A percentile compares a stretch with the other conserved stretches of the same genome.
phyloP scores from a whole-genome alignment of 1,140 invertebrate species.

The Holotrichia oblita region DNA sequence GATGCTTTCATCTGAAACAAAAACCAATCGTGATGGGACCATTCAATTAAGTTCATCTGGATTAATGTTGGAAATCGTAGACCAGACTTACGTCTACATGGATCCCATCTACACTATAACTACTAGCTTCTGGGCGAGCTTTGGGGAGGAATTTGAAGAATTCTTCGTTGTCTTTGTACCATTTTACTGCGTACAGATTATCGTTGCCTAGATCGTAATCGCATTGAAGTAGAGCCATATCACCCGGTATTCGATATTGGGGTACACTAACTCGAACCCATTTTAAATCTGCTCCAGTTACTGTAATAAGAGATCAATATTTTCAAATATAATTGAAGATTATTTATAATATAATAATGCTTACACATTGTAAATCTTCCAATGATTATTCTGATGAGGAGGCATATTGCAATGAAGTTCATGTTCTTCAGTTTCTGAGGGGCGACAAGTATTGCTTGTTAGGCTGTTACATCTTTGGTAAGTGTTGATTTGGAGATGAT shows the following conservation, averaged over 20 bases:
- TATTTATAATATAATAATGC: background rate
- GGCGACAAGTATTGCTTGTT: too few relatives aligned
- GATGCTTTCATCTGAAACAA: constrained; percentile 67
- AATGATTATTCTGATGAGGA: background rate
- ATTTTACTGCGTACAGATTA: constrained; percentile 81
- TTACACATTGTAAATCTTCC: background rate
- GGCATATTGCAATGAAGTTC: background rate
- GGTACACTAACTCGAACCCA: constrained; percentile 74
- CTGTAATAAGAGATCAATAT: background rate
- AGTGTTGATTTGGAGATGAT: too few relatives aligned
- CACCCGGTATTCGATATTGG: constrained; percentile 74
- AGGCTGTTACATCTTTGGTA: too few relatives aligned
- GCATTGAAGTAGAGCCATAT: constrained; percentile 76
- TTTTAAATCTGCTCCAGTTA: constrained; percentile 47
- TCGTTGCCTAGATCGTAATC: constrained; percentile 78
- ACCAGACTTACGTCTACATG: constrained; percentile 68
- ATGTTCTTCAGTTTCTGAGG: too few relatives aligned
- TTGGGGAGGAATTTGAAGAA: constrained; percentile 83
- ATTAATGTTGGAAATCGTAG: background rate
- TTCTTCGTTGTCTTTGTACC: constrained; percentile 90
- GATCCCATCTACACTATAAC: constrained; percentile 75
- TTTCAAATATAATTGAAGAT: too few relatives aligned
- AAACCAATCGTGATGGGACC: background rate
- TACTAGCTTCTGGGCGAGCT: constrained; percentile 69
- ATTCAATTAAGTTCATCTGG: background rate